phyloP scores from a whole-genome alignment of 2,113 vertebrate species.

The Cottus gobio region DNA sequence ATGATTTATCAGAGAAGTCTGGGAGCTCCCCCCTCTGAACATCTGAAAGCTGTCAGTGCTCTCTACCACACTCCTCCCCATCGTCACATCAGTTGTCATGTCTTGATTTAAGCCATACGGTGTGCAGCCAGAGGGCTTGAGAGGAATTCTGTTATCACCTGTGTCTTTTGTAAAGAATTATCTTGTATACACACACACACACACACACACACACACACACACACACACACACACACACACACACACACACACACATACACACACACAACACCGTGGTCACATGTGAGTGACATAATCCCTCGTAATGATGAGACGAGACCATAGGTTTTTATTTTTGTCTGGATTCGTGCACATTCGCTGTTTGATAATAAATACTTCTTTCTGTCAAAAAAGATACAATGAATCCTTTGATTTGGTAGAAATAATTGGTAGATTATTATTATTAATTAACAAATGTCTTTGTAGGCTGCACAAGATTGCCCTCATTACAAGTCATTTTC shows the following conservation, averaged over 20 bases:
- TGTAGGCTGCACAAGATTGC: background rate
- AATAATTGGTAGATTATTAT: background rate
- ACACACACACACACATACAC: background rate
- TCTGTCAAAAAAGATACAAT: background rate
- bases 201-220: too few relatives aligned
- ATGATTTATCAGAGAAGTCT: constrained; percentile 51
- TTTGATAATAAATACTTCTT: background rate
- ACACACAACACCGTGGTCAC: background rate
- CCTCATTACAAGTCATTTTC: constrained; percentile 15
- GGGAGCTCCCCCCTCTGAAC: constrained; percentile 15
- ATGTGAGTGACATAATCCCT: background rate
- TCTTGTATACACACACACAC: background rate
- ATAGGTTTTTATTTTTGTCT: background rate
- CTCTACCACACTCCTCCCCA: constrained; percentile 6
- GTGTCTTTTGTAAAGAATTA: constrained; percentile 17
- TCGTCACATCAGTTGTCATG: constrained; percentile 42
- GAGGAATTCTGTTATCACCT: constrained; percentile 20
- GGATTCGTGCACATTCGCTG: background rate
- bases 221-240: background rate
- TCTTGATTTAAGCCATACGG: constrained; percentile 55
- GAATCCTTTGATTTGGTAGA: background rate
- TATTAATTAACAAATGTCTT: constrained; percentile 5
- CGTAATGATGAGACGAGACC: background rate
- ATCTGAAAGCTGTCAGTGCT: constrained; percentile 53
- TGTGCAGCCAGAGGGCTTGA: constrained; percentile 1